Conservation (phyloP, 2,113 vertebrate genomes). For the Tragelaphus scriptus region DNA sequence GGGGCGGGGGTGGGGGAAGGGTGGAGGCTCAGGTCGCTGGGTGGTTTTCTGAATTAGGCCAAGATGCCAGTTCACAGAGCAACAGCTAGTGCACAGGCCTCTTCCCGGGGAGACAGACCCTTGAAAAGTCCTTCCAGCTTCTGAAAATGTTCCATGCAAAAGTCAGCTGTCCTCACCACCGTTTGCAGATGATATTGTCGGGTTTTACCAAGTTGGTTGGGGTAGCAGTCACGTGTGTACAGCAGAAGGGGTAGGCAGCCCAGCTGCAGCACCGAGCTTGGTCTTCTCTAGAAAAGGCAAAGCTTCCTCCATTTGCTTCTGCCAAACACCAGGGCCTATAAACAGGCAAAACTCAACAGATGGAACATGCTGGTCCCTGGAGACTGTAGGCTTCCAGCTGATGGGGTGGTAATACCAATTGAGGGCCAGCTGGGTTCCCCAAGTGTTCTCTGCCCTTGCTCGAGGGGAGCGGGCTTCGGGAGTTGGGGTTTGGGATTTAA, state of each 20-base stretch:
- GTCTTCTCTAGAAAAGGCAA: background rate
- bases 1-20: accelerated
- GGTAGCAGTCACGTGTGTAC: background rate
- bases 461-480: background rate
- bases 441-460: background rate
- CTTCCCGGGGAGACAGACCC: background rate
- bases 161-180: background rate
- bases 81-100: background rate
- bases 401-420: background rate
- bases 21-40: background rate
- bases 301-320: background rate
- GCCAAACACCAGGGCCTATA: background rate
- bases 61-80: background rate
- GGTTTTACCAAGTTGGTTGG: background rate
- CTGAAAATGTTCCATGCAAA: background rate
- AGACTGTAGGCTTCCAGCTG: background rate
- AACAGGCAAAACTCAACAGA: background rate
- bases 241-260: background rate
- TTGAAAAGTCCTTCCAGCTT: background rate
- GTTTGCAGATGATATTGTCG: background rate
- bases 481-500: background rate
- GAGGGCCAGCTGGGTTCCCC: too few relatives aligned
- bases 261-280: background rate
- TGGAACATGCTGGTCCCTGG: background rate
- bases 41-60: background rate